Percentiles rank a stretch among this genome's conserved stretches.
phyloP scores from a whole-genome alignment of 2,888 invertebrate species.

The Bugulina stolonifera region DNA sequence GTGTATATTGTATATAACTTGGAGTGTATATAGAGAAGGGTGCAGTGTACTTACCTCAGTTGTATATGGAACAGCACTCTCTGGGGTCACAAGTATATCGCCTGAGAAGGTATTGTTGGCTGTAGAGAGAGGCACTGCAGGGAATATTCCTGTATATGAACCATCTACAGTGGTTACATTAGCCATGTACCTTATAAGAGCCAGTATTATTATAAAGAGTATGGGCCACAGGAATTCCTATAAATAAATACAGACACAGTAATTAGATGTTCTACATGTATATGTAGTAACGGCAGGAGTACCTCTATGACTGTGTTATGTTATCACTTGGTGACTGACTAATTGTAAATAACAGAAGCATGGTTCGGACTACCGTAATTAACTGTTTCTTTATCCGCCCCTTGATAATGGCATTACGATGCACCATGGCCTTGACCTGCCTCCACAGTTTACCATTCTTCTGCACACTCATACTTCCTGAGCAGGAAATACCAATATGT shows the following conservation, averaged over 20 bases:
- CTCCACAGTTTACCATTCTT: not conserved
- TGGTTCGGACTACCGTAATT: constrained; percentile 68
- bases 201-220: constrained; percentile 69
- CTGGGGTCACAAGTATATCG: not conserved
- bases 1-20: not conserved
- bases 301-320: too few species aligned
- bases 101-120: not conserved
- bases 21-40: not conserved
- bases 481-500: too few species aligned
- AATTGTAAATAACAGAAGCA: too few species aligned
- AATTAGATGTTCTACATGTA: too few species aligned
- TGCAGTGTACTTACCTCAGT: not conserved
- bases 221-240: constrained; percentile 74
- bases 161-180: constrained; percentile 33
- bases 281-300: too few species aligned
- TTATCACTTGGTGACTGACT: too few species aligned
- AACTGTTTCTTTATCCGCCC: constrained; percentile 72
- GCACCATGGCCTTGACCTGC: constrained; percentile 71
- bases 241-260: too few species aligned
- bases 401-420: constrained; percentile 71
- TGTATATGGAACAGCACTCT: not conserved
- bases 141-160: constrained; percentile 30
- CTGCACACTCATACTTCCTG: too few species aligned
- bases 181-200: constrained; percentile 57
- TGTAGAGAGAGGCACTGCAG: not conserved